Percentiles rank a stretch among this genome's conserved stretches.
Evolutionary conservation across 1,140 invertebrate genomes (phyloP).

Genomic region (Telenomus remus): DNA sequence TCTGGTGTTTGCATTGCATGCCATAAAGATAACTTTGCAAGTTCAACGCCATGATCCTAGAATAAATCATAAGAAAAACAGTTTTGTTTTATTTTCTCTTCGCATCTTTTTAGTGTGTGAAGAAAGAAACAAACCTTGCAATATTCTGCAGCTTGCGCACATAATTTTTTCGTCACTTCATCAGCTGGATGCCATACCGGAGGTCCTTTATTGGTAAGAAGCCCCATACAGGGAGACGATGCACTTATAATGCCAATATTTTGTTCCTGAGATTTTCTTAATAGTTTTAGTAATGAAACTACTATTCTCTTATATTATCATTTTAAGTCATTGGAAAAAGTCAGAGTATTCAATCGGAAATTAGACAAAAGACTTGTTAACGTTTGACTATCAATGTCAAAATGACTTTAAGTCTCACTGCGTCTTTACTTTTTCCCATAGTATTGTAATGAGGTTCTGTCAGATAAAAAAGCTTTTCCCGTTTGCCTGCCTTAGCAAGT

Average conservation of each 20-base stretch:
- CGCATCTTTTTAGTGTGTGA: too few relatives aligned
- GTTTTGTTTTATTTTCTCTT: constrained; percentile 13
- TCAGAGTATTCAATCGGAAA: too few relatives aligned
- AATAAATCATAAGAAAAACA: constrained; percentile 22
- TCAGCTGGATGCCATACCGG: constrained; percentile 89
- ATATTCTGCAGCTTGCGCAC: constrained; percentile 77
- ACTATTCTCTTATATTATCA: too few relatives aligned
- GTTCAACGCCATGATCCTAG: constrained; percentile 79
- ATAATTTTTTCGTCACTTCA: constrained; percentile 80
- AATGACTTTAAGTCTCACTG: too few relatives aligned
- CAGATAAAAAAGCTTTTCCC: too few relatives aligned
- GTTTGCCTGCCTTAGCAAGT: too few relatives aligned
- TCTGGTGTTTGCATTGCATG: constrained; percentile 78
- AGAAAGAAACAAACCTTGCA: constrained; percentile 80
- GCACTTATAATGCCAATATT: constrained; percentile 90
- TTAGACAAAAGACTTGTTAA: too few relatives aligned
- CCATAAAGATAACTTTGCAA: constrained; percentile 83
- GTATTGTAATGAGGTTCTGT: too few relatives aligned
- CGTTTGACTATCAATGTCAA: too few relatives aligned
- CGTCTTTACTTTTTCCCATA: too few relatives aligned
- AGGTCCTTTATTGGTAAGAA: constrained; percentile 85
- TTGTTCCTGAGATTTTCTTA: constrained; percentile 80
- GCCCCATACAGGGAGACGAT: constrained; percentile 85
- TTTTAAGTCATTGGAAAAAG: too few relatives aligned
- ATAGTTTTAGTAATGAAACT: too few relatives aligned